Evolutionary conservation across 2,888 invertebrate species (phyloP), one percentile per base, ranked within the genome.

Genomic region (Caenorhabditis panamensis): DNA sequence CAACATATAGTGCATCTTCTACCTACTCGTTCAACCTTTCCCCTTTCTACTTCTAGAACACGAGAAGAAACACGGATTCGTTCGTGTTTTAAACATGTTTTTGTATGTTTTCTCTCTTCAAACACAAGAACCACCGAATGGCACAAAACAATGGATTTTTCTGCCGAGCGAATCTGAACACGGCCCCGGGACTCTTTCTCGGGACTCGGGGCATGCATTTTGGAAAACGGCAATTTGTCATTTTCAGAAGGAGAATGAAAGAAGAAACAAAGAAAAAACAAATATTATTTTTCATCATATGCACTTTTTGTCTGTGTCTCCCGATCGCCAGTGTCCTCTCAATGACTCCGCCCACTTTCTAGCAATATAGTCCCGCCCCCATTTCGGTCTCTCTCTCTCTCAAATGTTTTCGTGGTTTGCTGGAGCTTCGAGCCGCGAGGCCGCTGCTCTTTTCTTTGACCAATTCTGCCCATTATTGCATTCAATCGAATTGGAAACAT

Each of bases 201-300:
- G 26, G 41, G 51, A 66, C 56, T 47, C 63, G 26, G 41, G 51
- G 59, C 64, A 64, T 64, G 73, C 58, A 73, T 64, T 73, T 73
- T 64, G 56, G 62, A 73, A 73, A 73, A 64, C 36, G 58, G 63
- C 64, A 51, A 73, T 73, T 66, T 73, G 64, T 73, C 73, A 73
- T 73, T 24, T 24, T n/a, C 37, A 18, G 22, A 41, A 41, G 2
- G 41, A 13, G 13, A 41, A 9, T 13, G 18, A 37, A 41, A 41
- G 13, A 9, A 20, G 26, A 51, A 51, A 13, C 44, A 44, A 41
- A 67, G 20, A 72, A 72, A 72, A 73, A 58, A 64, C 64, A 59
- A 59, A 64, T 73, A 64, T 73, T 71, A 54, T 64, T 73, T 66
- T 73, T 59, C 73, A 73, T 73, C 64, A 73, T 73, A 58, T 73